These are phyloP conservation scores for Acanthaster planci DNA, from an alignment of 35 echinoderm and acorn worm species.

Conservation along the genomic window DNA sequence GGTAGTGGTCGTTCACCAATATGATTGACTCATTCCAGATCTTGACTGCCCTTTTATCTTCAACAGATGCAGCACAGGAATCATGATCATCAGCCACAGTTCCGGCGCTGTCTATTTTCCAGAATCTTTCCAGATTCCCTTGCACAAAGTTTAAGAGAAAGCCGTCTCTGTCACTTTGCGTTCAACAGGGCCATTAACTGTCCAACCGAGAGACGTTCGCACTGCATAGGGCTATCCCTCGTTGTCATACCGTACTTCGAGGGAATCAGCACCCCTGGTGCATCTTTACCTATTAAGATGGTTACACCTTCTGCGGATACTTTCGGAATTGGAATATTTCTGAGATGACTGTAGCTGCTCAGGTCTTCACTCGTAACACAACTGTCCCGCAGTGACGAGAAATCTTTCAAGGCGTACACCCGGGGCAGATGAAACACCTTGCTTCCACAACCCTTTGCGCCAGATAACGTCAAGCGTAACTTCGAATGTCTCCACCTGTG, in stretches of 20 bases:
- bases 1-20: conserved; percentile 22
- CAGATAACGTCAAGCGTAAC: neutral
- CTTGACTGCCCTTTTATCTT: conserved; percentile 31
- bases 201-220: conserved; percentile 73
- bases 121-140: neutral
- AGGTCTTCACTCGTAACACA: neutral
- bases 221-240: conserved; percentile 54
- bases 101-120: neutral
- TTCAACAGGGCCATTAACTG: conserved; percentile 71
- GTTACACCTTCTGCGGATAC: neutral
- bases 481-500: neutral
- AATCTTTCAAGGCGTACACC: neutral
- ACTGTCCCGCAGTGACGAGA: neutral
- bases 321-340: neutral
- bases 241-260: conserved; percentile 52
- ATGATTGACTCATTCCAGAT: conserved; percentile 2
- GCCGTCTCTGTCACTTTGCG: neutral
- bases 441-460: neutral
- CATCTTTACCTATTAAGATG: neutral
- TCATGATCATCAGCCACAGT: neutral
- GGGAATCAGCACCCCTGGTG: conserved; percentile 38
- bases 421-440: neutral
- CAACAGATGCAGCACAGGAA: conserved; percentile 6
- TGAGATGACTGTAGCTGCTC: neutral
- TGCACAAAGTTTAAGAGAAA: conserved; percentile 6